Evolutionary conservation across 1,140 invertebrate genomes (phyloP), one percentile per base, ranked within the genome.

Genomic region (Fopius arisanus): DNA sequence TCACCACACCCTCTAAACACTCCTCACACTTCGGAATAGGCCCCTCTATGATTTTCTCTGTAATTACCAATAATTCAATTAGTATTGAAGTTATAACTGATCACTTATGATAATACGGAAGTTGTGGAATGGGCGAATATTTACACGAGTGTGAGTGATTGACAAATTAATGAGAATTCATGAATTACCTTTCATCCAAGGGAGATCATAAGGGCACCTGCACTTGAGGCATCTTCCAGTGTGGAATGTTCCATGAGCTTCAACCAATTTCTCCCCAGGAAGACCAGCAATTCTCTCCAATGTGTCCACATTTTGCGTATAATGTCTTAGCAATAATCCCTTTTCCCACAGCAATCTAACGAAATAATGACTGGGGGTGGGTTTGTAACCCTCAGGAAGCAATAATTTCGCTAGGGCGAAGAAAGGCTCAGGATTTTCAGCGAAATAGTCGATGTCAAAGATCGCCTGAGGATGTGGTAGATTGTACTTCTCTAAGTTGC

Each of bases 221-320:
- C 96, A 98, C 16, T 91, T 88, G 1, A 96, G 84, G 85, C 97
- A 99, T 81, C 96, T 96, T 29, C 95, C 95, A 0, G 93, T 94
- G 81, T 95, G 90, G 84, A 98, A 98, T 16, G 96, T 96, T 5
- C 97, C 97, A 87, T 98, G 97, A 28, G 97, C 96, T 86, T 98
- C 97, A 1, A 98, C 93, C 59, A 98, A 83, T 87, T 95, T 96
- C 0, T 96, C 93, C 14, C 90, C 92, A 1, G 93, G 92, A 68
- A 99, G 87, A n/a, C 95, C 96, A 67, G 96, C 94, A 3, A 95
- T 88, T 79, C 95, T 89, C 87, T 98, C 97, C 66, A 99, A 85
- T 0, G 95, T 96, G 85, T 98, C 97, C 78, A 98, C 97, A 88
- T 98, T 98, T 88, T 98, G 93, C 1, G 96, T 96, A 82, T 96